phyloP scores from a whole-genome alignment of 2,797 vertebrate species.

The Loris lydekkerianus region DNA sequence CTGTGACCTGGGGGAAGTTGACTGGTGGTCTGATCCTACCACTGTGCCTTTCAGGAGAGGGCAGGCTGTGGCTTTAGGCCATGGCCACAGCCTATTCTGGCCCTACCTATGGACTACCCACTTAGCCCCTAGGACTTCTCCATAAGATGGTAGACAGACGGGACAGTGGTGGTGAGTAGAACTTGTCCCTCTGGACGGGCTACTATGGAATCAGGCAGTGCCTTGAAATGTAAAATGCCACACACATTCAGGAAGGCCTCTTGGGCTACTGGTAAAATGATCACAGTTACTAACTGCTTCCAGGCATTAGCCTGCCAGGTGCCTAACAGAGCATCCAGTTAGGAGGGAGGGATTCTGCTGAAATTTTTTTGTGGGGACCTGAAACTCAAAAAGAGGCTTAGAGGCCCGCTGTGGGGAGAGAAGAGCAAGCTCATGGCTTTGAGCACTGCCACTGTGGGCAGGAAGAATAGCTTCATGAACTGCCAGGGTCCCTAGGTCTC shows the following conservation, averaged over 20 bases:
- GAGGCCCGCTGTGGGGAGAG: not conserved
- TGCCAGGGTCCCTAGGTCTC: not conserved
- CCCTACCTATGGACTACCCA: not conserved
- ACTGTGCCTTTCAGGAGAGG: not conserved
- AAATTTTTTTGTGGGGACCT: not conserved
- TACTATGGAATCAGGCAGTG: not conserved
- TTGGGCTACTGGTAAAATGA: not conserved
- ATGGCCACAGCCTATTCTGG: not conserved
- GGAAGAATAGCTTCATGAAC: not conserved
- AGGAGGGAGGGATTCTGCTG: not conserved
- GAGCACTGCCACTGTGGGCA: not conserved
- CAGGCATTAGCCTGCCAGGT: not conserved
- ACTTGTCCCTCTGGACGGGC: too few species aligned
- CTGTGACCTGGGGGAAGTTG: not conserved
- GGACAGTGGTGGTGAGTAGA: not conserved
- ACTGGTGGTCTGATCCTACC: not conserved
- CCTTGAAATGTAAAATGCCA: not conserved
- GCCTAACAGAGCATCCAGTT: not conserved
- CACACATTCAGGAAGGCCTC: not conserved
- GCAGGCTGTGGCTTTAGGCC: not conserved
- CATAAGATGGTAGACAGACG: not conserved
- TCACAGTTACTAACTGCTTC: not conserved
- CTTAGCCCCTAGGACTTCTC: not conserved
- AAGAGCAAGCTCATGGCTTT: not conserved
- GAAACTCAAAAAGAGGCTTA: not conserved